Percentiles rank a stretch among this genome's conserved stretches.
These are phyloP conservation scores for Sparus aurata DNA, from an alignment of 2,797 vertebrate species.

Conservation along the genomic window DNA sequence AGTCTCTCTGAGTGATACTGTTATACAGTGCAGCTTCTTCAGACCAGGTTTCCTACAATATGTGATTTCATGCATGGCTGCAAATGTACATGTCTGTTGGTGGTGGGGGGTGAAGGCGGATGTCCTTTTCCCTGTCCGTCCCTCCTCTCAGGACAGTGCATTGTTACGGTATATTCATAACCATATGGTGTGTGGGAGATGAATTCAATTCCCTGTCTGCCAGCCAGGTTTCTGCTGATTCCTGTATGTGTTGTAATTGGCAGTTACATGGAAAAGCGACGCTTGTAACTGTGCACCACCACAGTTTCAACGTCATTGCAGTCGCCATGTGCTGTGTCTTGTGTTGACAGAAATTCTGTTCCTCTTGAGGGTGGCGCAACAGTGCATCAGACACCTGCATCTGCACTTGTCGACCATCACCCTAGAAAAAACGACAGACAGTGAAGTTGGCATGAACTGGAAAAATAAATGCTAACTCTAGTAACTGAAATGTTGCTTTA, in stretches of 20 bases:
- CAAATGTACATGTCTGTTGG: conserved; percentile 29
- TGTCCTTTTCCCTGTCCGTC: conserved; percentile 9
- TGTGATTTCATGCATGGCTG: conserved; percentile 21
- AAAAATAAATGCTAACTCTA: neutral
- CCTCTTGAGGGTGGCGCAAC: neutral
- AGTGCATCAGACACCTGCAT: neutral
- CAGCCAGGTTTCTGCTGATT: conserved; percentile 56
- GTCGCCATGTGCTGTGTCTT: neutral
- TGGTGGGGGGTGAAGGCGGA: conserved; percentile 2
- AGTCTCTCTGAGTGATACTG: neutral
- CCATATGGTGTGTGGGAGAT: conserved; percentile 64
- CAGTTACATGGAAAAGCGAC: conserved; percentile 15
- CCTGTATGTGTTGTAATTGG: conserved; percentile 35
- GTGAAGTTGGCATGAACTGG: neutral
- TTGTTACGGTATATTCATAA: conserved; percentile 40
- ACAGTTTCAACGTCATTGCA: conserved; percentile 2
- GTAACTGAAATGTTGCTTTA: neutral
- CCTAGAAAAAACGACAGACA: neutral
- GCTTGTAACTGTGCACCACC: conserved; percentile 41
- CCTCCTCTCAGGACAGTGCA: conserved; percentile 37
- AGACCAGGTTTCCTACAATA: conserved; percentile 13
- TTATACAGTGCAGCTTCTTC: neutral
- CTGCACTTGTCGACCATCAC: neutral
- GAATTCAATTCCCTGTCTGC: conserved; percentile 45
- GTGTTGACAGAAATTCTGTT: conserved; percentile 15